Percentiles rank a stretch among this genome's conserved stretches.
Evolutionary conservation across 2,113 vertebrate genomes (phyloP).

Genomic region (Sardina pilchardus): DNA sequence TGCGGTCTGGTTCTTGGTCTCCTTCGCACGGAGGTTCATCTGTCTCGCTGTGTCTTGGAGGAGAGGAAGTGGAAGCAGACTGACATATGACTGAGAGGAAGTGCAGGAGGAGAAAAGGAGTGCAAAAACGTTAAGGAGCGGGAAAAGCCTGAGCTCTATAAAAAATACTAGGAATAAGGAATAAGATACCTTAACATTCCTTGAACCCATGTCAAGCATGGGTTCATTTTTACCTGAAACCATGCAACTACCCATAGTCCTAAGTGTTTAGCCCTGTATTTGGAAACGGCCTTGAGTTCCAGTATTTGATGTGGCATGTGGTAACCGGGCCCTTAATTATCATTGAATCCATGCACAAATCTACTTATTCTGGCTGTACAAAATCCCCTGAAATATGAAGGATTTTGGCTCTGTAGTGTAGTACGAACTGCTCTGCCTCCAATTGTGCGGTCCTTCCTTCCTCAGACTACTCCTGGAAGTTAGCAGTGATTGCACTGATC

Average conservation of each 20-base stretch:
- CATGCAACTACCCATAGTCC: not conserved
- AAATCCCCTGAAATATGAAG: not conserved
- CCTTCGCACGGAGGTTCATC: not conserved
- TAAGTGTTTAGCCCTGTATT: not conserved
- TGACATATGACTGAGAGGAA: constrained; percentile 69
- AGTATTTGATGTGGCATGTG: not conserved
- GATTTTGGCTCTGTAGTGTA: not conserved
- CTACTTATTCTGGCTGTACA: not conserved
- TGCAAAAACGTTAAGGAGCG: not conserved
- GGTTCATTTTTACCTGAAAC: not conserved
- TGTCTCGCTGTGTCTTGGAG: constrained; percentile 38
- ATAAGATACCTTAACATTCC: not conserved
- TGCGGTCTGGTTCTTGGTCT: constrained; percentile 3
- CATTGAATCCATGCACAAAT: not conserved
- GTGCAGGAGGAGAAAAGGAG: constrained; percentile 61
- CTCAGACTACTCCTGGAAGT: not conserved
- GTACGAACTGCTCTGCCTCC: not conserved
- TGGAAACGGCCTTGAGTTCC: not conserved
- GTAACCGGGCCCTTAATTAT: not conserved
- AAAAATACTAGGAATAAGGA: constrained; percentile 1
- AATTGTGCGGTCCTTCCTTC: not conserved
- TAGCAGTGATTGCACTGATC: not conserved
- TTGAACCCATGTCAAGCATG: too few species aligned
- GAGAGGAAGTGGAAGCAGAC: constrained; percentile 78
- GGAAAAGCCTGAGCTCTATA: constrained; percentile 42